A percentile compares a stretch with the other conserved stretches of the same genome.
These are phyloP conservation scores for Oscheius myriophilus DNA, from an alignment of 2,888 invertebrate genomes.

Conservation along the genomic window DNA sequence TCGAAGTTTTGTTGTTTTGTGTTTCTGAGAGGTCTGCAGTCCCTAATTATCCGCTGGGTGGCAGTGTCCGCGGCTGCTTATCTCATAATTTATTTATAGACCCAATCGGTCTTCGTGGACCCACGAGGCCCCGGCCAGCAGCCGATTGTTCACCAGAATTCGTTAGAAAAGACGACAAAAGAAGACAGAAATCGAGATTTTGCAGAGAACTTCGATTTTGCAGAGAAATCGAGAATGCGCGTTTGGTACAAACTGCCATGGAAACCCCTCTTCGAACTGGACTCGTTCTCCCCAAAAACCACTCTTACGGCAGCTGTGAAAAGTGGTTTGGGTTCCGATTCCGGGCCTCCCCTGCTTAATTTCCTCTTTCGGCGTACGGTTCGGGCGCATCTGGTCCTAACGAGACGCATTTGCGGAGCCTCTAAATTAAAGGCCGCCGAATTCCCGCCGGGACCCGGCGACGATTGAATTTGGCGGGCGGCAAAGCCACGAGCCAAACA, in stretches of 20 bases:
- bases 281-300: not conserved
- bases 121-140: too few relatives aligned
- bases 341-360: not conserved
- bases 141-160: too few relatives aligned
- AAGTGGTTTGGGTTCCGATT: not conserved
- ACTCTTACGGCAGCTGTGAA: not conserved
- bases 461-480: conserved; percentile 25
- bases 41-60: too few relatives aligned
- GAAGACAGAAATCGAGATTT: too few relatives aligned
- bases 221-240: too few relatives aligned
- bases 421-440: conserved; percentile 22
- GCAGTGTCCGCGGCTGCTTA: conserved; percentile 3
- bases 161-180: too few relatives aligned
- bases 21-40: too few relatives aligned
- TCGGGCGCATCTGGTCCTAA: conserved; percentile 23
- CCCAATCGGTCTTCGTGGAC: too few relatives aligned
- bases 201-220: too few relatives aligned
- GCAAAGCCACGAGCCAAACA: conserved; percentile 21
- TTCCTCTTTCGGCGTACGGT: too few relatives aligned
- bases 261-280: not conserved
- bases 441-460: conserved; percentile 23
- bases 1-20: too few relatives aligned
- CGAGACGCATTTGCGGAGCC: conserved; percentile 26
- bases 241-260: too few relatives aligned
- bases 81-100: conserved; percentile 18